These are phyloP conservation scores for Hipposideros larvatus DNA, from an alignment of 2,797 vertebrate species.

Conservation along the genomic window DNA sequence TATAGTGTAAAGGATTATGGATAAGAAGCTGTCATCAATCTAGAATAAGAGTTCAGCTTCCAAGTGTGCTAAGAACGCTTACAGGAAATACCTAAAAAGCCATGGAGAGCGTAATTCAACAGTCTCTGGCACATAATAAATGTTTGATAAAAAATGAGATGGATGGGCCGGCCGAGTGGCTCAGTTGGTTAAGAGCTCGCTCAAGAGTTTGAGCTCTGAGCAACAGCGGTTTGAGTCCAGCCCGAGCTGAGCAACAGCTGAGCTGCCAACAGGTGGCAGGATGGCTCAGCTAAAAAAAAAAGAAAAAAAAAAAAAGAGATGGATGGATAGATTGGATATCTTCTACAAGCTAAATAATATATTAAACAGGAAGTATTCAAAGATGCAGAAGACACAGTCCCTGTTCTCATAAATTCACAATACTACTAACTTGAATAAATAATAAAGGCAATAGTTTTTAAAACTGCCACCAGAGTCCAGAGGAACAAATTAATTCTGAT, in stretches of 20 bases:
- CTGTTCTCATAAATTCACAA: conserved; percentile 41
- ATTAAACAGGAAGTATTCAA: conserved; percentile 48
- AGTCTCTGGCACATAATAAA: neutral
- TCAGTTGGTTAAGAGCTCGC: too few species aligned
- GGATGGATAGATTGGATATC: neutral
- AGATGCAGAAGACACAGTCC: neutral
- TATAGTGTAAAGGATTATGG: neutral
- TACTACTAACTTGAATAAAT: conserved; percentile 1
- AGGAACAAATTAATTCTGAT: conserved; percentile 15
- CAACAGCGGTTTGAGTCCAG: too few species aligned
- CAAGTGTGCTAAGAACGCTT: neutral
- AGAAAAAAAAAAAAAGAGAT: neutral
- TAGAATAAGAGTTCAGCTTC: neutral
- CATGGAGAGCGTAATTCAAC: neutral
- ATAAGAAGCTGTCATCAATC: neutral
- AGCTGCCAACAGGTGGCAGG: too few species aligned
- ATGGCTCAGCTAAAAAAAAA: too few species aligned
- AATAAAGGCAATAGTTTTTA: neutral
- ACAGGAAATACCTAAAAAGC: conserved; percentile 39
- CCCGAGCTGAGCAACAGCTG: too few species aligned
- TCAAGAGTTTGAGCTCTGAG: too few species aligned
- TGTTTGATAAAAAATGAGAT: neutral
- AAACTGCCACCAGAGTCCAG: neutral
- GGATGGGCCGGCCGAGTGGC: neutral
- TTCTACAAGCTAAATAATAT: conserved; percentile 30